Percentiles rank a stretch among this genome's conserved stretches.
Evolutionary conservation across 1,140 invertebrate genomes (phyloP).

Genomic region (Cotesia glomerata): DNA sequence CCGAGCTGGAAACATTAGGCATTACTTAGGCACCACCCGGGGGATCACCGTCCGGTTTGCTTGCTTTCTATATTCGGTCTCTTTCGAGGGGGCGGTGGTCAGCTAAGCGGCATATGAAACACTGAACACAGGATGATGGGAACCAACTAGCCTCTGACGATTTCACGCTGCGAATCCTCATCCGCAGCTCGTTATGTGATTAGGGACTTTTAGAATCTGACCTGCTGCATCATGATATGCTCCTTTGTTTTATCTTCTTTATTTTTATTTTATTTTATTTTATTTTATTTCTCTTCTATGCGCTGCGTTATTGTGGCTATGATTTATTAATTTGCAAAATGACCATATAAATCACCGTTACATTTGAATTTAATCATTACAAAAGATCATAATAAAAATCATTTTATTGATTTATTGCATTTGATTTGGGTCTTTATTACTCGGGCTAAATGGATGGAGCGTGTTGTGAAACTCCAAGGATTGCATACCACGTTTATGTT

Average conservation of each 20-base stretch:
- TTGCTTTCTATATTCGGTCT: neutral
- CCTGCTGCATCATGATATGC: neutral
- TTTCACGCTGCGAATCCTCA: conserved; percentile 55
- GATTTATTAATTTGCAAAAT: conserved; percentile 21
- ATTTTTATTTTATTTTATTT: conserved; percentile 23
- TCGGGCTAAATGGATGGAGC: too few species aligned
- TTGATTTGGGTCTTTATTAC: too few species aligned
- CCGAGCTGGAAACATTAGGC: conserved; percentile 50
- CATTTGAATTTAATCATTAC: neutral
- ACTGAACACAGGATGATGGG: conserved; percentile 30
- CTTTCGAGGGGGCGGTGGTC: conserved; percentile 6
- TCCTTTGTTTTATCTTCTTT: neutral
- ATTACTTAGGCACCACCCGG: conserved; percentile 48
- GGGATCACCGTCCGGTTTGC: conserved; percentile 21
- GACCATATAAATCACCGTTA: conserved; percentile 17
- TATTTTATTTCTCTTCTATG: conserved; percentile 12
- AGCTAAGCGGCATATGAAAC: neutral
- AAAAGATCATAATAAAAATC: too few species aligned
- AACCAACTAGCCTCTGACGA: conserved; percentile 35
- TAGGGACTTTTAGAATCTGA: conserved; percentile 28
- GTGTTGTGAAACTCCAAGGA: too few species aligned
- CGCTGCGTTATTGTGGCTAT: neutral
- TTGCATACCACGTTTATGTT: too few species aligned
- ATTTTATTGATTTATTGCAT: too few species aligned
- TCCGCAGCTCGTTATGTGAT: conserved; percentile 48